These are phyloP conservation scores for Zelostemma sp. DNA, from an alignment of 1,140 invertebrate genomes.

Conservation along the genomic window DNA sequence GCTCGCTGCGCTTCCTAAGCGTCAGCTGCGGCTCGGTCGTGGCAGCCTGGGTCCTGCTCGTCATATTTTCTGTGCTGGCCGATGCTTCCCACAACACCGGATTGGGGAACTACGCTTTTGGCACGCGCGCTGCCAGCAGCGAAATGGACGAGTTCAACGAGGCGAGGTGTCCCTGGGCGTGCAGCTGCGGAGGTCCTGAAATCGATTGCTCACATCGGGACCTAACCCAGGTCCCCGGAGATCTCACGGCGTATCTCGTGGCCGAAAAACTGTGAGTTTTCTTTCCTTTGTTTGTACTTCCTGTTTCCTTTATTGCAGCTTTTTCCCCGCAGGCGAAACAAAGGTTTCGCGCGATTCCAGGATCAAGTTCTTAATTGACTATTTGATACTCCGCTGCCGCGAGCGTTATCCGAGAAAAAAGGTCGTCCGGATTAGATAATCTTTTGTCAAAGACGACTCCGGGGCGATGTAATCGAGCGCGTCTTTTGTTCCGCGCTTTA, in stretches of 20 bases:
- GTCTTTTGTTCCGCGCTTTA: not conserved
- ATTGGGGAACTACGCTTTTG: conserved; percentile 58
- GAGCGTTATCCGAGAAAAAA: not conserved
- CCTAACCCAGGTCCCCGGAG: conserved; percentile 82
- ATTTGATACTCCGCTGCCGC: no score
- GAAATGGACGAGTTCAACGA: conserved; percentile 58
- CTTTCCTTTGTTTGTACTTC: no score
- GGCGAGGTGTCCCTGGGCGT: conserved; percentile 81
- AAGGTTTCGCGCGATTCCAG: not conserved
- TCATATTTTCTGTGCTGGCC: conserved; percentile 59
- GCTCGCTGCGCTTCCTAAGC: conserved; percentile 61
- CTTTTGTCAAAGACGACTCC: not conserved
- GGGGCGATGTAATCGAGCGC: not conserved
- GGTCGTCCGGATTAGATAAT: not conserved
- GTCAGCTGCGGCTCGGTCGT: conserved; percentile 65
- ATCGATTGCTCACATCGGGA: conserved; percentile 86
- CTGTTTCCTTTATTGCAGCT: not conserved
- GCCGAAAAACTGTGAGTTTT: conserved; percentile 88
- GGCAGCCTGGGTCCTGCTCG: conserved; percentile 63
- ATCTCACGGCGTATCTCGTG: conserved; percentile 75
- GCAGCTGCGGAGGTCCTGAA: conserved; percentile 80
- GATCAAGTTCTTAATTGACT: not conserved
- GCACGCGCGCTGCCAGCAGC: conserved; percentile 37
- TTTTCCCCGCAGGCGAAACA: not conserved
- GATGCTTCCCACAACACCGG: conserved; percentile 60